A percentile compares a stretch with the other conserved stretches of the same genome.
These are phyloP conservation scores for Bursaphelenchus okinawaensis DNA, from an alignment of 2,888 invertebrate species.

Conservation along the genomic window DNA sequence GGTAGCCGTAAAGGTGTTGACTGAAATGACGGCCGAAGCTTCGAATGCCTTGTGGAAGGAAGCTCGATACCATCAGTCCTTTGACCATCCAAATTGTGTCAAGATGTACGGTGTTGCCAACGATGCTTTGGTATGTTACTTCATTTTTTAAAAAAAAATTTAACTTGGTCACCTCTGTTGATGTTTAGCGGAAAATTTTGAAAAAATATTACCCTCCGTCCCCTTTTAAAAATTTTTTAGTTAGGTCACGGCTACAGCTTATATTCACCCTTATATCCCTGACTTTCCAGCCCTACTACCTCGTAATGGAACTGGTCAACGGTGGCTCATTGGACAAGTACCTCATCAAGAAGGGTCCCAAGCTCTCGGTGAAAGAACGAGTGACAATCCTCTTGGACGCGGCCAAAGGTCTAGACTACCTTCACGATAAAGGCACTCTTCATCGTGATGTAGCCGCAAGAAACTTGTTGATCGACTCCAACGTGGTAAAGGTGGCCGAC, in stretches of 20 bases:
- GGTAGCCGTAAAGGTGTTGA: slow-evolving; percentile 29
- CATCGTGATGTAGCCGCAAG: slow-evolving; percentile 23
- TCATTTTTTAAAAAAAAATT: not conserved
- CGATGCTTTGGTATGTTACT: slow-evolving; percentile 19
- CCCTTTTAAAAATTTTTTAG: too few relatives aligned
- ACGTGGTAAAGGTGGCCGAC: slow-evolving; percentile 25
- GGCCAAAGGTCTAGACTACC: slow-evolving; percentile 27
- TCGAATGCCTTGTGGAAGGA: slow-evolving; percentile 30
- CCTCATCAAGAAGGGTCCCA: slow-evolving; percentile 13
- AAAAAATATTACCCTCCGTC: not conserved
- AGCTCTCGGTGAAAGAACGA: slow-evolving; percentile 11
- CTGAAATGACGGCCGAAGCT: slow-evolving; percentile 26
- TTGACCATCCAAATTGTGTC: slow-evolving; percentile 17
- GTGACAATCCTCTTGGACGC: slow-evolving; percentile 25
- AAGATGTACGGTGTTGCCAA: slow-evolving; percentile 31
- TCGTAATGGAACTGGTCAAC: slow-evolving; percentile 28
- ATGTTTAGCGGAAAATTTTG: not conserved
- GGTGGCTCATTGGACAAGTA: slow-evolving; percentile 26
- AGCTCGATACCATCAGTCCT: slow-evolving; percentile 27
- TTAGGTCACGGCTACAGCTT: too few relatives aligned
- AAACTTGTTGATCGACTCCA: slow-evolving; percentile 1
- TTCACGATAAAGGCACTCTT: slow-evolving; percentile 22
- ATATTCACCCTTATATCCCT: too few relatives aligned
- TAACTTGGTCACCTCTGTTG: too few relatives aligned
- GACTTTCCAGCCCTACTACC: slow-evolving; percentile 21